A percentile compares a stretch with the other conserved stretches of the same genome.
Evolutionary conservation across 2,113 vertebrate species (phyloP).

Genomic region (Pimephales promelas): DNA sequence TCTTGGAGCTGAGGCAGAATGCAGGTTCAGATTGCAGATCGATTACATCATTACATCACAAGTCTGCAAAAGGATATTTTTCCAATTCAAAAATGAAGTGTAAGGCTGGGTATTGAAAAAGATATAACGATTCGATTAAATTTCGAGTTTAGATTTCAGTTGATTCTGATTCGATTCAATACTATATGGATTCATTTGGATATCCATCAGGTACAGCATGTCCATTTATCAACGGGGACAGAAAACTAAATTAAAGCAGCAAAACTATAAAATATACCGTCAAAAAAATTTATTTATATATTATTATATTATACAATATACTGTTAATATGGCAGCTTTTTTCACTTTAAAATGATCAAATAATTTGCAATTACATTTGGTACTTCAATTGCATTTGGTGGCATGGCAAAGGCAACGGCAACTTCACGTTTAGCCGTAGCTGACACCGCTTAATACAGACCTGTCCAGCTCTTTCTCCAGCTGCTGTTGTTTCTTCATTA

Average conservation of each 20-base stretch:
- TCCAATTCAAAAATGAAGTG: constrained; percentile 1
- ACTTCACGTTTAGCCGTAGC: background rate
- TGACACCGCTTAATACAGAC: constrained; percentile 64
- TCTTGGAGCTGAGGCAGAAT: constrained; percentile 80
- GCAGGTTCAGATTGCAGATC: constrained; percentile 30
- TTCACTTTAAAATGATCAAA: too few relatives aligned
- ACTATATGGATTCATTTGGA: too few relatives aligned
- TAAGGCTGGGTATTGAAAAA: background rate
- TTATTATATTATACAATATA: too few relatives aligned
- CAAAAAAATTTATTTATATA: too few relatives aligned
- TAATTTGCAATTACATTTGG: background rate
- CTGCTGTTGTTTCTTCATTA: constrained; percentile 83
- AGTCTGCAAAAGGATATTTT: background rate
- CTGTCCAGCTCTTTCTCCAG: constrained; percentile 88
- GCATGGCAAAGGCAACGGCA: background rate
- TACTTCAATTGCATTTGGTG: background rate
- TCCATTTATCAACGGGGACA: too few relatives aligned
- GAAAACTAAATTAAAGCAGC: background rate
- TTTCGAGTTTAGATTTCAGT: background rate
- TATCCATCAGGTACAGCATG: too few relatives aligned
- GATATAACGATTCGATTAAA: background rate
- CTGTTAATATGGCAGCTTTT: too few relatives aligned
- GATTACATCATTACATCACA: background rate
- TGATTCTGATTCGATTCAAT: background rate
- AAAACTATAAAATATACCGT: too few relatives aligned